These are phyloP conservation scores for Drosophila sproati DNA, from an alignment of 1,140 invertebrate species.

Conservation along the genomic window DNA sequence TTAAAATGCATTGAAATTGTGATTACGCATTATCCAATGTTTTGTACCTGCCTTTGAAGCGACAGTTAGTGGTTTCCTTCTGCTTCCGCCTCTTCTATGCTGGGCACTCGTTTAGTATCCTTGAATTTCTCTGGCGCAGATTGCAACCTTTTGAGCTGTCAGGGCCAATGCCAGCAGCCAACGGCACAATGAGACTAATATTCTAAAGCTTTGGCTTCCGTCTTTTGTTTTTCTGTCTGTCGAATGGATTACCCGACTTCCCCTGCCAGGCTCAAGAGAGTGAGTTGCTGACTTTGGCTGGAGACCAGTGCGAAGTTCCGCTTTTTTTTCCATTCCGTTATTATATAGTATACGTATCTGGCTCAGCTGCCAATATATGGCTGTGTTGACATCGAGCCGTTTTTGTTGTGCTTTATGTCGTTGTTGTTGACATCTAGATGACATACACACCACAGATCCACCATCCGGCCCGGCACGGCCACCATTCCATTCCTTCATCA, in stretches of 20 bases:
- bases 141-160: constrained; percentile 29
- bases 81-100: not conserved
- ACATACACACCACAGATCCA: constrained; percentile 56
- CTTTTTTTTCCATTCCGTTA: constrained; percentile 30
- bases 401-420: constrained; percentile 52
- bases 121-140: constrained; percentile 35
- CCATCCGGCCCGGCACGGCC: not conserved
- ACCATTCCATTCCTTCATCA: not conserved
- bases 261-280: not conserved
- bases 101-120: constrained; percentile 14
- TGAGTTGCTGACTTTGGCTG: constrained; percentile 4
- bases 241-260: constrained; percentile 16
- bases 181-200: constrained; percentile 24
- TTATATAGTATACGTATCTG: constrained; percentile 25
- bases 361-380: constrained; percentile 20
- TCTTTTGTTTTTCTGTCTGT: constrained; percentile 33
- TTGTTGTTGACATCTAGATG: constrained; percentile 78
- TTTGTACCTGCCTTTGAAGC: not conserved
- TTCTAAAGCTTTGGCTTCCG: constrained; percentile 24
- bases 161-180: constrained; percentile 60
- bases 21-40: not conserved
- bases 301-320: constrained; percentile 36
- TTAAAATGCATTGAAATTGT: constrained; percentile 53
- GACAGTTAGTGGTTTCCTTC: not conserved
- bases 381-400: constrained; percentile 25